Percentiles rank a stretch among this genome's conserved stretches.
phyloP scores from a whole-genome alignment of 2,113 vertebrate genomes.

The Cromileptes altivelis region DNA sequence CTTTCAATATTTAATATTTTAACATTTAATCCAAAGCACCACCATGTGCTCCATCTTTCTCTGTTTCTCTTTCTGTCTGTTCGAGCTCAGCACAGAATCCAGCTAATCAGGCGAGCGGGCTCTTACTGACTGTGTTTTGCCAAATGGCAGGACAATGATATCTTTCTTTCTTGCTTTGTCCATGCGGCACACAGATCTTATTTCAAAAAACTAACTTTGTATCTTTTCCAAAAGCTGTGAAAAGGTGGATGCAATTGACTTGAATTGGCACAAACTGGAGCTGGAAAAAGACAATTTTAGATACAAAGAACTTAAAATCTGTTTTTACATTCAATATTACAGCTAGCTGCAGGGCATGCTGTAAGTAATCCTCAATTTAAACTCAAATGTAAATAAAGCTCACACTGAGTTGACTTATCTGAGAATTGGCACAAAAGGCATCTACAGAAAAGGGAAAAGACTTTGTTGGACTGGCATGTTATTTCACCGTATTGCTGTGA shows the following conservation, averaged over 20 bases:
- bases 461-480: neutral
- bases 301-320: neutral
- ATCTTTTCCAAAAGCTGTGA: neutral
- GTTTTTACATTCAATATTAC: neutral
- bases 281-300: no score
- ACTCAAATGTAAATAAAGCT: neutral
- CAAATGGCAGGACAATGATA: neutral
- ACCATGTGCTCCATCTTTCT: slow-evolving; percentile 33
- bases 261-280: neutral
- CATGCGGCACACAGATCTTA: neutral
- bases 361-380: neutral
- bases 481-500: neutral
- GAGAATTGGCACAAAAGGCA: slow-evolving; percentile 9
- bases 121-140: slow-evolving; percentile 4
- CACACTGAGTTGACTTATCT: slow-evolving; percentile 1
- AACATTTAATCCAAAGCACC: slow-evolving; percentile 61
- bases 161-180: neutral
- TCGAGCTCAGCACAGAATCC: neutral
- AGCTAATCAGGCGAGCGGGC: neutral
- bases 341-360: neutral
- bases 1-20: slow-evolving; percentile 80
- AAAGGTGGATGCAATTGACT: neutral
- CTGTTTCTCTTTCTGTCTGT: slow-evolving; percentile 42
- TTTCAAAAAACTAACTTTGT: slow-evolving; percentile 20
- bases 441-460: neutral